Base-by-base conservation (phyloP, 1,140 invertebrate genomes). In the Eumeta japonica region DNA sequence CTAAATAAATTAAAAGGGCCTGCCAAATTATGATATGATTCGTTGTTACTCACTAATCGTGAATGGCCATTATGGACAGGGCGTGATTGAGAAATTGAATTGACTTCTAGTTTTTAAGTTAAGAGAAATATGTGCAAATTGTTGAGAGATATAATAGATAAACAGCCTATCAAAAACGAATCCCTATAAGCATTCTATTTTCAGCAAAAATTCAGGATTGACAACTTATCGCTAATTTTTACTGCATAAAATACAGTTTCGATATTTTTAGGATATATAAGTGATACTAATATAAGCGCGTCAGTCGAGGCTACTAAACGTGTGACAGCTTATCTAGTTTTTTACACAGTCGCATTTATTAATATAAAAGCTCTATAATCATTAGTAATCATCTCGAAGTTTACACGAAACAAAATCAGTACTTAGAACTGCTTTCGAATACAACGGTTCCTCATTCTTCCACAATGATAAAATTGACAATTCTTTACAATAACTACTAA, bases 1-100 rank as follows among this genome's bases (percentile, higher is more conserved):
- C 29, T 48, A 12, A 48, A 48, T n/a, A n/a, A n/a, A n/a, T n/a
- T n/a, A n/a, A n/a, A n/a, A n/a, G n/a, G n/a, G n/a, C n/a, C n/a
- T n/a, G n/a, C 43, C 13, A 46, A 50, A 36, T 10, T 35, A 3
- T 50, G 47, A 43, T 46, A 50, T 16, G 47, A 50, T 12, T 50
- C 47, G 1, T 29, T 50, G 11, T 34, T 50, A 15, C 40, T 31
- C 2, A 39, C 38, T 10, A 41, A 43, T 5, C n/a, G 19, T 12
- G 10, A 10, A 5, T 49, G 47, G 47, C 35, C 40, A 7, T 20
- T 28, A 2, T 49, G 43, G 47, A 35, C 17, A 34, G 45, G 47
- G 43, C 24, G 27, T 0, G 47, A 46, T 32, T 49, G 40, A 40
- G 44, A 48, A 18, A 4, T n/a, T 5, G 35, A 20, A 28, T 13